Evolutionary conservation across 2,113 vertebrate genomes (phyloP), one percentile per base, ranked within the genome.

Genomic region (Strix uralensis): DNA sequence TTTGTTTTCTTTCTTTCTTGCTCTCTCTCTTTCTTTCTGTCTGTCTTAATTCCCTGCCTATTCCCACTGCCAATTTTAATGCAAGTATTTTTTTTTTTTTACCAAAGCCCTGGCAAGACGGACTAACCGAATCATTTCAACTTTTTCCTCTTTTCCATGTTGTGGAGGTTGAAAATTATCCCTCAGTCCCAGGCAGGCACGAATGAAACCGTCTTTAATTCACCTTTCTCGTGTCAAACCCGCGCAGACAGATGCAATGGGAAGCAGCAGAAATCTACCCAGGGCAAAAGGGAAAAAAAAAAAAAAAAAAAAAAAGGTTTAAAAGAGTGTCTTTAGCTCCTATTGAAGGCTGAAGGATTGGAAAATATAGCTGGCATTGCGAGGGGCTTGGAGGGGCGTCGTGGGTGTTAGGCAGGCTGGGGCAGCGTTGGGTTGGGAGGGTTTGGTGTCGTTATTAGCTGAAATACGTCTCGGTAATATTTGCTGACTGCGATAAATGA

Each of bases 401-500:
- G 34, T 5, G 72, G 61, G 59, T 72, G 49, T 19, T 6, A 7
- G 36, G 27, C 23, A 55, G 75, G 65, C 26, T 49, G 81, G 81
- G 83, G 86, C 87, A 78, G 69, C 47, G 7, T 5, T 4, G 54
- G 61, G 18, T 4, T 15, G 77, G 90, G 55, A 17, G 63, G 75
- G 49, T 12, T 77, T 12, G 73, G 36, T 2, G 84, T 40, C 58
- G 85, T 93, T 91, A 75, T 95, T 25, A 93, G 27, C 72, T 17
- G 86, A 54, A 88, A 55, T 69, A 17, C 67, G 40, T 29, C 86
- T 81, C 36, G 57, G 93, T 70, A 42, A 96, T 94, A 96, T 96
- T 91, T 96, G 96, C 97, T 97, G 97, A 97, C 9, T 63, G 91
- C 93, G 49, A 85, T 11, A 92, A 96, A 96, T 96, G 95, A 88